phyloP scores from a whole-genome alignment of 2,888 invertebrate genomes.

The Muschampia plurimacula region DNA sequence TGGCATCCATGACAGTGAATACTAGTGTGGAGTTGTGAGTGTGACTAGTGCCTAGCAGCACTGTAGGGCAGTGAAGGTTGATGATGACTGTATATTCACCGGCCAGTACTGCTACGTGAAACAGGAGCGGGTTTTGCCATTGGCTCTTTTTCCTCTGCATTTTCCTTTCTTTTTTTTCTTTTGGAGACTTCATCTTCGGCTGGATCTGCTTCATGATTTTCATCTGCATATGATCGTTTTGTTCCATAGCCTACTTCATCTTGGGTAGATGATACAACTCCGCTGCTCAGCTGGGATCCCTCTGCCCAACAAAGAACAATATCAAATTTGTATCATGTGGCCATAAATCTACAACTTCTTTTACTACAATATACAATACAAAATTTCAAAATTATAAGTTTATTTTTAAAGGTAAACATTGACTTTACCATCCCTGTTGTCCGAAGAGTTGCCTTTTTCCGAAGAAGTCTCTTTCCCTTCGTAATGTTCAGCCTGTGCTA shows the following conservation, averaged over 20 bases:
- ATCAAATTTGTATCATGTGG: neutral
- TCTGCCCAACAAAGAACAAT: constrained; percentile 40
- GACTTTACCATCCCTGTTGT: constrained; percentile 66
- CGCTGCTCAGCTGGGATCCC: constrained; percentile 66
- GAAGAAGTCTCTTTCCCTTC: constrained; percentile 72
- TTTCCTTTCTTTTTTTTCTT: constrained; percentile 91
- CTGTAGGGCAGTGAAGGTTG: neutral
- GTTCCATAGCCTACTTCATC: constrained; percentile 62
- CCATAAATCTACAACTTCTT: neutral
- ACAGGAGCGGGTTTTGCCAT: constrained; percentile 79
- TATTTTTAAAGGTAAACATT: neutral
- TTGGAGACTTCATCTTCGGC: constrained; percentile 88
- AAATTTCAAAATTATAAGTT: too few species aligned
- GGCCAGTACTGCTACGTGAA: constrained; percentile 65
- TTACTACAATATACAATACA: neutral
- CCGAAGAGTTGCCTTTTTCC: constrained; percentile 64
- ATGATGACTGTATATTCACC: constrained; percentile 54
- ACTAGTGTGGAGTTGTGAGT: too few species aligned
- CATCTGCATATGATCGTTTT: constrained; percentile 72
- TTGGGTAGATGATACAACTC: constrained; percentile 73
- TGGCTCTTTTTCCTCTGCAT: constrained; percentile 85
- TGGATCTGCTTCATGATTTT: constrained; percentile 83
- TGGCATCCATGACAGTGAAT: too few species aligned
- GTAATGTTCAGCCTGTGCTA: constrained; percentile 77
- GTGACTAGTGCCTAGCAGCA: too few species aligned